Percentiles rank a stretch among this genome's conserved stretches.
Evolutionary conservation across 2,113 vertebrate species (phyloP).

Genomic region (Erythrolamprus reginae): DNA sequence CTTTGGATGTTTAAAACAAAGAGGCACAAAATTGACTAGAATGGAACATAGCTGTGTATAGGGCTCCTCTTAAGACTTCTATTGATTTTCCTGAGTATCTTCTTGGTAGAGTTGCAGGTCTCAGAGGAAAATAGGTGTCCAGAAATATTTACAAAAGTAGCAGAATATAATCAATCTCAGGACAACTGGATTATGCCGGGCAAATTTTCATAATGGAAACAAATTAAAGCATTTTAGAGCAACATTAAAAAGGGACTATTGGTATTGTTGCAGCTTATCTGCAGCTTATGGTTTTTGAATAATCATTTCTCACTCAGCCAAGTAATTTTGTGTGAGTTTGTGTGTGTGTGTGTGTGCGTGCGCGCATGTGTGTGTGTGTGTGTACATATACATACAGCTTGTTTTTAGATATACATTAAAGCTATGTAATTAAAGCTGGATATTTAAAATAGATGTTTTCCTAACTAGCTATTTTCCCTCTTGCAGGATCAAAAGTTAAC

Average conservation of each 20-base stretch:
- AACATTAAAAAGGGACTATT: not conserved
- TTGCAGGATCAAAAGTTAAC: slow-evolving; percentile 87
- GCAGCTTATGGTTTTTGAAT: not conserved
- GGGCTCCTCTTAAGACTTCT: not conserved
- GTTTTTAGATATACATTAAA: slow-evolving; percentile 14
- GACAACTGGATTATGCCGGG: not conserved
- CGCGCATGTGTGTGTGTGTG: not conserved
- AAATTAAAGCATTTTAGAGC: not conserved
- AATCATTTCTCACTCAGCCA: not conserved
- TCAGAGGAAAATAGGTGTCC: not conserved
- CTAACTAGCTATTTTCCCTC: not conserved
- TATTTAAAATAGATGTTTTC: not conserved
- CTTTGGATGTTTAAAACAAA: not conserved
- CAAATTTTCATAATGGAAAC: not conserved
- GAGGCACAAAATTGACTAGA: not conserved
- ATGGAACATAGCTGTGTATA: not conserved
- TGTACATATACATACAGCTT: not conserved
- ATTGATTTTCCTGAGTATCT: not conserved
- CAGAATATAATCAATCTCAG: not conserved
- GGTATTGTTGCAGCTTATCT: not conserved
- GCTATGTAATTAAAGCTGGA: not conserved
- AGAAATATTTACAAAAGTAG: not conserved
- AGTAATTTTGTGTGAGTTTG: no score
- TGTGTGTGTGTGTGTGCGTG: not conserved
- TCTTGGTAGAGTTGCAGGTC: not conserved